Conservation (phyloP, 2,888 invertebrate species). For the Trissolcus japonicus region DNA sequence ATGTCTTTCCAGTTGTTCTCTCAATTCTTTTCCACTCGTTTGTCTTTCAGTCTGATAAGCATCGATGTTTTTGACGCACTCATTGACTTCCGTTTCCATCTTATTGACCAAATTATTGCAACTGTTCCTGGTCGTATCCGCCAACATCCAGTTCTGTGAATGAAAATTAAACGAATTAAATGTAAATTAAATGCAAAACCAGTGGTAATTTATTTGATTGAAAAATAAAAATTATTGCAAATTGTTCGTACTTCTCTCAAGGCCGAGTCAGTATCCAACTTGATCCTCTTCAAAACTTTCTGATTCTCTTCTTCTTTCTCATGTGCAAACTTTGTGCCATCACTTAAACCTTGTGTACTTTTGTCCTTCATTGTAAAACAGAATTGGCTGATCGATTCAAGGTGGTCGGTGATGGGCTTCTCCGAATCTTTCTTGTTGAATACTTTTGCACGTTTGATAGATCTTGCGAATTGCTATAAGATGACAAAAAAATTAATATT, state of each 20-base stretch:
- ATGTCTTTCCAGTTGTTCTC: slow-evolving; percentile 61
- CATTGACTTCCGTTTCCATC: slow-evolving; percentile 62
- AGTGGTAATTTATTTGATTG: neutral
- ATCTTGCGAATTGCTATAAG: slow-evolving; percentile 55
- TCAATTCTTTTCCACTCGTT: slow-evolving; percentile 57
- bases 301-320: slow-evolving; percentile 61
- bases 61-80: slow-evolving; percentile 58
- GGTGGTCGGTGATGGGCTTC: slow-evolving; percentile 53
- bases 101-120: slow-evolving; percentile 62
- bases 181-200: neutral
- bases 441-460: slow-evolving; percentile 46
- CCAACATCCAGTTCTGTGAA: slow-evolving; percentile 62
- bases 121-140: slow-evolving; percentile 55
- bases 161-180: neutral
- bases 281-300: slow-evolving; percentile 59
- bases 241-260: slow-evolving; percentile 62
- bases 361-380: slow-evolving; percentile 58
- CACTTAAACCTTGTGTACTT: slow-evolving; percentile 44
- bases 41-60: slow-evolving; percentile 61
- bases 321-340: slow-evolving; percentile 54
- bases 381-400: slow-evolving; percentile 50
- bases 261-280: slow-evolving; percentile 57
- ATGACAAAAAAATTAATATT: neutral
- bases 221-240: neutral
- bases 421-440: slow-evolving; percentile 48